Evolutionary conservation across 23 tunicate genomes (phyloP), one percentile per base, ranked within the genome.

Genomic region (Trididemnum miniatum): DNA sequence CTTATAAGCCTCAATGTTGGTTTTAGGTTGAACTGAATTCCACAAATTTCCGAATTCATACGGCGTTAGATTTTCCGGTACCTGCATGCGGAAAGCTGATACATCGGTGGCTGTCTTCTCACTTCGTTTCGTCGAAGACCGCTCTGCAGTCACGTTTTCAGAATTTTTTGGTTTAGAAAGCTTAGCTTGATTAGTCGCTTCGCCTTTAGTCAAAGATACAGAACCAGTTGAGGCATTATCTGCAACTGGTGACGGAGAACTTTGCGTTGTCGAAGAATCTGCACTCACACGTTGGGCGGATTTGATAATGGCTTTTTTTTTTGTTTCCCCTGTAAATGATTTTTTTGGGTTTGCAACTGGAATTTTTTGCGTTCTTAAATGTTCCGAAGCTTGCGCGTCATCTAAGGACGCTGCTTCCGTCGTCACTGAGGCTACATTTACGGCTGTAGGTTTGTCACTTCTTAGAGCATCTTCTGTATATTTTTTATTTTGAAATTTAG

Each of bases 21-120:
- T 78, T 44, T 92, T 92, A 3, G 84, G 84, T 26, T 92, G 83
- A 0, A 93, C 73, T 23, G 87, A 67, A 64, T 80, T 83, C 98
- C 98, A 93, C 54, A 54, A 57, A 32, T 88, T 59, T 0, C 93
- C 93, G 72, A 93, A 93, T 32, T 93, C 98, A 59, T 79, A 93
- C 1, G 98, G 98, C 33, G 97, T 80, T 39, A 85, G 2, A 5
- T 52, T 77, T 20, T 77, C 82, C 4, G 84, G 44, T 20, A 40
- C 38, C 15, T 77, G 4, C 26, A 32, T 4, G 29, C 32, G 59
- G 22, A 71, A 33, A 9, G 4, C n/a, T 22, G 79, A 5, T 15
- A 69, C 9, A 5, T 34, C n/a, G 12, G 75, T 69, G n/a, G 75
- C 75, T 12, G 75, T 7, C 5, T 31, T 69, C 3, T 31, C 75